Evolutionary conservation across 1,140 invertebrate species (phyloP).

Genomic region (Bradysia coprophila): DNA sequence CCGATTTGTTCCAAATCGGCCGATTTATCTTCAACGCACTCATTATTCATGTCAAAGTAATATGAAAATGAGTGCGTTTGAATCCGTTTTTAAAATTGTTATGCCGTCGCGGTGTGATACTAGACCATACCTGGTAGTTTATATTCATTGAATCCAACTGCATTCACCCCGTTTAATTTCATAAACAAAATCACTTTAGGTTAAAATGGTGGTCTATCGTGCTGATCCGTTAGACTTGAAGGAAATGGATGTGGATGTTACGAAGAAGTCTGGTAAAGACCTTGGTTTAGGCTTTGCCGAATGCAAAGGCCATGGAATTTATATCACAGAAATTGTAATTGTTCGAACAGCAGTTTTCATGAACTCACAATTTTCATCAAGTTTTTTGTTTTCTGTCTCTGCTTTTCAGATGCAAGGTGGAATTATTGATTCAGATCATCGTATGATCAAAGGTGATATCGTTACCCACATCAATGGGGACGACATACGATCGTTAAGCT

Average conservation of each 20-base stretch:
- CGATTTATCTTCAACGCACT: too few species aligned
- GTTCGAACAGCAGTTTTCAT: slow-evolving; percentile 1
- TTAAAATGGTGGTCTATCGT: slow-evolving; percentile 77
- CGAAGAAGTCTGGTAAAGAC: slow-evolving; percentile 83
- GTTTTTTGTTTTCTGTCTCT: slow-evolving; percentile 5
- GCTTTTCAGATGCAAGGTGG: slow-evolving; percentile 61
- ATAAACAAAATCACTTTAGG: slow-evolving; percentile 25
- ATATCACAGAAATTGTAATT: slow-evolving; percentile 89
- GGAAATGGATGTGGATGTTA: slow-evolving; percentile 73
- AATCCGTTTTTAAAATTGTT: too few species aligned
- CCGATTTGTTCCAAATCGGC: background rate
- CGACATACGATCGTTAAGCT: slow-evolving; percentile 60
- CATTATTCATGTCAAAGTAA: too few species aligned
- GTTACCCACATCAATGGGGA: slow-evolving; percentile 79
- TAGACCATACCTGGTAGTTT: too few species aligned
- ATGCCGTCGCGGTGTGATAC: background rate
- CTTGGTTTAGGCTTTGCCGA: slow-evolving; percentile 67
- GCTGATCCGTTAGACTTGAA: slow-evolving; percentile 69
- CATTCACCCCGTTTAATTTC: background rate
- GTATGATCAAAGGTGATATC: slow-evolving; percentile 83
- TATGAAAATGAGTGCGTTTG: too few species aligned
- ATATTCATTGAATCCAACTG: background rate
- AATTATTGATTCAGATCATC: slow-evolving; percentile 76
- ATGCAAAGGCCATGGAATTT: slow-evolving; percentile 76
- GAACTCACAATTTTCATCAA: slow-evolving; percentile 3